A percentile compares a stretch with the other conserved stretches of the same genome.
phyloP scores from a whole-genome alignment of 2,113 vertebrate genomes.

The Cyanocitta stelleri region DNA sequence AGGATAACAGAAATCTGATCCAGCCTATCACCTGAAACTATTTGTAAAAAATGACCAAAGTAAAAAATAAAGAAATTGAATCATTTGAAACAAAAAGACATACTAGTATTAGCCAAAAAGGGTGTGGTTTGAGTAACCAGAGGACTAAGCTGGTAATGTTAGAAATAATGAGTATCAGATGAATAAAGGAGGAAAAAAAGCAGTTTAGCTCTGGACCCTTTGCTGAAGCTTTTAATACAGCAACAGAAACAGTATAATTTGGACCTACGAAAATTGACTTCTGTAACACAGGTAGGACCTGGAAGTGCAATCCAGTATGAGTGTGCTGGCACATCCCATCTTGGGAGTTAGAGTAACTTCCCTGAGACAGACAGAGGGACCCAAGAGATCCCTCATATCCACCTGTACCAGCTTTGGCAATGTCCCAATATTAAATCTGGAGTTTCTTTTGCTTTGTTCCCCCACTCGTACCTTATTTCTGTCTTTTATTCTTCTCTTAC shows the following conservation, averaged over 20 bases:
- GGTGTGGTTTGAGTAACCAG: background rate
- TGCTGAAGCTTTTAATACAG: background rate
- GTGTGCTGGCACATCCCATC: fast-evolving
- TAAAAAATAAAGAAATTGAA: background rate
- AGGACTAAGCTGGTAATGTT: background rate
- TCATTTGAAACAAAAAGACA: background rate
- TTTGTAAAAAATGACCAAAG: background rate
- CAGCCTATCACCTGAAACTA: background rate
- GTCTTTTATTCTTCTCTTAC: background rate
- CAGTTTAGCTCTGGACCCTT: background rate
- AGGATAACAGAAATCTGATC: background rate
- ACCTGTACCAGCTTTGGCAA: background rate
- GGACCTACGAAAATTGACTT: background rate
- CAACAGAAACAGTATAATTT: background rate
- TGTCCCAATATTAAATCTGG: background rate
- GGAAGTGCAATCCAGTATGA: background rate
- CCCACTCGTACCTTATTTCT: background rate
- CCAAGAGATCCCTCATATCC: background rate
- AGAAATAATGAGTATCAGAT: background rate
- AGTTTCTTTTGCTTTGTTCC: background rate
- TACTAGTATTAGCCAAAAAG: background rate
- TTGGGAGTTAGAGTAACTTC: background rate
- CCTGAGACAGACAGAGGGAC: background rate
- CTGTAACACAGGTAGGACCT: background rate
- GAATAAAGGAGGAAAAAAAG: background rate